A percentile compares a stretch with the other conserved stretches of the same genome.
These are phyloP conservation scores for Podargus strigoides DNA, from an alignment of 2,797 vertebrate species.

Conservation along the genomic window DNA sequence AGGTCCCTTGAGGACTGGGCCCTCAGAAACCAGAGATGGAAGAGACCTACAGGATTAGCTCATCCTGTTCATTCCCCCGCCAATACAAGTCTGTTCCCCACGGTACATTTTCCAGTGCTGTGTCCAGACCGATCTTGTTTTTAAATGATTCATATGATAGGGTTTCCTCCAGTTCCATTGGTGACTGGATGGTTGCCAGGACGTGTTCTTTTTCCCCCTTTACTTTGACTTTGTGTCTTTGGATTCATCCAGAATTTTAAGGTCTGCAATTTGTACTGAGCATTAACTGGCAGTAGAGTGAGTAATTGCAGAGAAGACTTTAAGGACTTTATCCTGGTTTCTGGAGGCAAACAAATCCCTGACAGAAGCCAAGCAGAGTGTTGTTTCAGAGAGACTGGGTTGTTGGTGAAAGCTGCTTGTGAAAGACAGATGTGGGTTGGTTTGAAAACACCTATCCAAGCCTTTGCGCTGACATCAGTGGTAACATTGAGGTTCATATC, in stretches of 20 bases:
- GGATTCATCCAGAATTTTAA: constrained; percentile 34
- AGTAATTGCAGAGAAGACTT: neutral
- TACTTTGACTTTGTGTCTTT: constrained; percentile 34
- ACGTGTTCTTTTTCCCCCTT: neutral
- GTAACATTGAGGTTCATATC: neutral
- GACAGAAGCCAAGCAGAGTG: neutral
- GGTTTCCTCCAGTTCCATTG: constrained; percentile 59
- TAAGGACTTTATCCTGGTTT: neutral
- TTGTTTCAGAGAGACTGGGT: neutral
- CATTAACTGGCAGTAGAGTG: constrained; percentile 7
- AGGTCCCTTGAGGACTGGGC: constrained; percentile 40
- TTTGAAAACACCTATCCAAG: neutral
- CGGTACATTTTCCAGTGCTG: constrained; percentile 63
- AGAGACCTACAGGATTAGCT: constrained; percentile 62
- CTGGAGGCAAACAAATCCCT: constrained; percentile 1
- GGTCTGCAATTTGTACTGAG: constrained; percentile 10
- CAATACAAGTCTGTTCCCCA: constrained; percentile 58
- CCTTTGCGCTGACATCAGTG: neutral
- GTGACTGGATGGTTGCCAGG: constrained; percentile 45
- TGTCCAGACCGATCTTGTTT: constrained; percentile 62
- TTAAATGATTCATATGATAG: constrained; percentile 64
- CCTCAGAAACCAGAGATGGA: constrained; percentile 54
- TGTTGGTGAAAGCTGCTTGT: neutral
- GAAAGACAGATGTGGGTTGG: neutral
- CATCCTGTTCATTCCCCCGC: constrained; percentile 47